A percentile compares a stretch with the other conserved stretches of the same genome.
Conservation (phyloP, 2,888 invertebrate species). For the Eupithecia exiguata region DNA sequence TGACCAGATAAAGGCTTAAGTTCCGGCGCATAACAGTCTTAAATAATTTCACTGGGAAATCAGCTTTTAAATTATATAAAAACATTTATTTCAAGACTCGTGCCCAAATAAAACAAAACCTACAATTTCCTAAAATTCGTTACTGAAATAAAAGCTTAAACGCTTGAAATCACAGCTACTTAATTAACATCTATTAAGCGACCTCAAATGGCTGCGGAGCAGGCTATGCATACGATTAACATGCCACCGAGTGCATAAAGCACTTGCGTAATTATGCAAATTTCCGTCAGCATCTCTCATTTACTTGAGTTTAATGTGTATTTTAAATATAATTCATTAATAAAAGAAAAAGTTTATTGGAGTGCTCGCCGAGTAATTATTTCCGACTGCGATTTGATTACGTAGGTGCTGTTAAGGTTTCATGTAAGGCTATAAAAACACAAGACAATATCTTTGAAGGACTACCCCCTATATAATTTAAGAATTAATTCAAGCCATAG, state of each 20-base stretch:
- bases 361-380: conserved; percentile 15
- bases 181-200: conserved; percentile 58
- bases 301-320: conserved; percentile 57
- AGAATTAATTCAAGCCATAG: not conserved
- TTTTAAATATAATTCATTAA: conserved; percentile 44
- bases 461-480: not conserved
- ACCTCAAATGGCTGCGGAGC: conserved; percentile 54
- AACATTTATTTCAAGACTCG: not conserved
- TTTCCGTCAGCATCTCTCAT: conserved; percentile 61
- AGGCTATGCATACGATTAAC: conserved; percentile 67
- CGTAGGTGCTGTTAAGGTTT: not conserved
- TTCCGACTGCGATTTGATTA: conserved; percentile 7
- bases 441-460: no score
- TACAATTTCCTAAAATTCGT: not conserved
- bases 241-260: conserved; percentile 61
- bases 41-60: not conserved
- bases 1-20: no score
- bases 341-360: conserved; percentile 38
- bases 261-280: conserved; percentile 73
- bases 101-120: not conserved
- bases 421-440: not conserved
- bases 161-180: conserved; percentile 45
- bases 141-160: conserved; percentile 33
- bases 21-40: not conserved
- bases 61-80: no score